Percentiles rank a stretch among this genome's conserved stretches.
These are phyloP conservation scores for Neofelis nebulosa DNA, from an alignment of 2,113 vertebrate genomes.

Conservation along the genomic window DNA sequence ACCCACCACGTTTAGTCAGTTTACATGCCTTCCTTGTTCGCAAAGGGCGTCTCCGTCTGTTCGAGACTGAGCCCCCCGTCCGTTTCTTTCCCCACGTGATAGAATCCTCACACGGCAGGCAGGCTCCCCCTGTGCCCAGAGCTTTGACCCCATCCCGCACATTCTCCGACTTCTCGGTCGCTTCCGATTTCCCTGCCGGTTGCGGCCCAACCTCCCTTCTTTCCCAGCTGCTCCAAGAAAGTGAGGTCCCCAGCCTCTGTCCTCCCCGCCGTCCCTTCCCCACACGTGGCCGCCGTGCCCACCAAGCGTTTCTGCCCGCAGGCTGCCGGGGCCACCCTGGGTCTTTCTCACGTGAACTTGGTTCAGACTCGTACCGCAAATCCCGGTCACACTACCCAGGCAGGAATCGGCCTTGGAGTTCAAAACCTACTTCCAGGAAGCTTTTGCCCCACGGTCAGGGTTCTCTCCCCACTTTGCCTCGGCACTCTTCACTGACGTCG, in stretches of 20 bases:
- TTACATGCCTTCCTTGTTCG: neutral
- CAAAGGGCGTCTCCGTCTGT: neutral
- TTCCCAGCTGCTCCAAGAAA: neutral
- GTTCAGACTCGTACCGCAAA: no score
- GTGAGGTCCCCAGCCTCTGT: neutral
- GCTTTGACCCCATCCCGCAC: neutral
- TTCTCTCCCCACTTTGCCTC: neutral
- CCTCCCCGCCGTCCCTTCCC: neutral
- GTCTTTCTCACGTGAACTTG: neutral
- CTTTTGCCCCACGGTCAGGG: neutral
- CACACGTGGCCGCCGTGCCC: fast-evolving
- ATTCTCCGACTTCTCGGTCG: fast-evolving
- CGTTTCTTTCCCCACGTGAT: neutral
- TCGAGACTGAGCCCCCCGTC: neutral
- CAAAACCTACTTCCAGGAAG: neutral
- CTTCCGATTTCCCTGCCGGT: neutral
- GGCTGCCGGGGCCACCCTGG: no score
- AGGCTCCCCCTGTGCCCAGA: fast-evolving
- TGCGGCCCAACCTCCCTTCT: fast-evolving
- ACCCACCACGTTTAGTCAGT: fast-evolving
- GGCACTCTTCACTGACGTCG: no score
- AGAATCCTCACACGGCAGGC: neutral
- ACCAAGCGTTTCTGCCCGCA: neutral
- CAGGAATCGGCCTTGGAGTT: neutral
- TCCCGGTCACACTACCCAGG: neutral